These are phyloP conservation scores for Lithosia quadra DNA, from an alignment of 2,888 invertebrate species.

Conservation along the genomic window DNA sequence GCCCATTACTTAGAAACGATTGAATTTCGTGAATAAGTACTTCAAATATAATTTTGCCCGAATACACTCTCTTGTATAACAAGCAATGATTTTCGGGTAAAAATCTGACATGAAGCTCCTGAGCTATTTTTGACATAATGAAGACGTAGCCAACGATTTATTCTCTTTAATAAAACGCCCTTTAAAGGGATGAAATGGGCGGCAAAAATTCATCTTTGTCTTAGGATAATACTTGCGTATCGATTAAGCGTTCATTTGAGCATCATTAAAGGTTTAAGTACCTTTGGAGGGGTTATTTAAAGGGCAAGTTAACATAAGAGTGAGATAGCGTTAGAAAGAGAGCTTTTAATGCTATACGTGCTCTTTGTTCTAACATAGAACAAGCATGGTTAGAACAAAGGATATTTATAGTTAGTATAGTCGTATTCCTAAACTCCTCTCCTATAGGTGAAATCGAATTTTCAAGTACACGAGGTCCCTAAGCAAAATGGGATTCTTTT, in stretches of 20 bases:
- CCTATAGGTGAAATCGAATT: background rate
- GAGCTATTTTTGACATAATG: slow-evolving; percentile 32
- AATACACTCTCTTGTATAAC: slow-evolving; percentile 8
- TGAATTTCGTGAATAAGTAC: background rate
- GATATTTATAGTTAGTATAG: background rate
- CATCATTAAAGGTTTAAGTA: slow-evolving; percentile 29
- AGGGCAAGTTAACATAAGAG: background rate
- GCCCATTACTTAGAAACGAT: background rate
- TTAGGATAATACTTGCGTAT: slow-evolving; percentile 24
- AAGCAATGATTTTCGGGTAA: background rate
- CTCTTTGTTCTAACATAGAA: background rate
- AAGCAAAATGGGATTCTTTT: background rate
- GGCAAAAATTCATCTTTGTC: slow-evolving; percentile 15
- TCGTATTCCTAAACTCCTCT: background rate
- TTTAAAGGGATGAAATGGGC: slow-evolving; percentile 14
- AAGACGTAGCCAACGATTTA: slow-evolving; percentile 27
- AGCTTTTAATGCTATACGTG: background rate
- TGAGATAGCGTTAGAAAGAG: background rate
- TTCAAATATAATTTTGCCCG: background rate
- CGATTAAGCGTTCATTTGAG: slow-evolving; percentile 25
- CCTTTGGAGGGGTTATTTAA: slow-evolving; percentile 1
- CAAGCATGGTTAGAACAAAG: background rate
- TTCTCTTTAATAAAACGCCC: slow-evolving; percentile 37
- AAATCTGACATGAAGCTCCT: background rate
- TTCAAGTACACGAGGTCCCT: background rate